A percentile compares a stretch with the other conserved stretches of the same genome.
These are phyloP conservation scores for Tinamus major DNA, from an alignment of 2,797 vertebrate species.

Conservation along the genomic window DNA sequence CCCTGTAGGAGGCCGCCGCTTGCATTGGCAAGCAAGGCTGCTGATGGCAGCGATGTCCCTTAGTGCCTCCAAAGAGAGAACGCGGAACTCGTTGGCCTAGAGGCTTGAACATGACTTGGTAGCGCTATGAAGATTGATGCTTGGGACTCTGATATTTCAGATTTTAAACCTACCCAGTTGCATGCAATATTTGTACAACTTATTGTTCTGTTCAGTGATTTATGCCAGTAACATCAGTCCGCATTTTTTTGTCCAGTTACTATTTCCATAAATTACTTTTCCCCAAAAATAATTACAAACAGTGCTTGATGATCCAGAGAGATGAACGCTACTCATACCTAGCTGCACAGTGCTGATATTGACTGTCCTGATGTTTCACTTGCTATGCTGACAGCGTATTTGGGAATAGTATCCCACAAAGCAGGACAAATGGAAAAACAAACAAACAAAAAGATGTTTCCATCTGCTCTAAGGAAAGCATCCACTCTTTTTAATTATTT, in stretches of 20 bases:
- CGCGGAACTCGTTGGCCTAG: constrained; percentile 27
- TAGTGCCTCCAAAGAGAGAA: not conserved
- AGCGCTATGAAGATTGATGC: constrained; percentile 14
- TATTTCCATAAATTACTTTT: constrained; percentile 31
- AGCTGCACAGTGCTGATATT: not conserved
- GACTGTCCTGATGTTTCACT: not conserved
- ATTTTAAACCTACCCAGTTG: constrained; percentile 24
- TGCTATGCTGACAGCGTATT: not conserved
- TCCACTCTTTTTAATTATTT: not conserved
- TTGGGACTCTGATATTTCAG: constrained; percentile 3
- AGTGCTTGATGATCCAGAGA: not conserved
- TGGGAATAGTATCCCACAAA: not conserved
- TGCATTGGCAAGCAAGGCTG: constrained; percentile 5
- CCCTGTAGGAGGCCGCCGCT: constrained; percentile 39
- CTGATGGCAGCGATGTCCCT: not conserved
- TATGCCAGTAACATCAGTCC: not conserved
- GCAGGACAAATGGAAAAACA: not conserved
- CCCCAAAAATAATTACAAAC: not conserved
- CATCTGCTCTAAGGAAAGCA: not conserved
- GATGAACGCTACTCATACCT: not conserved
- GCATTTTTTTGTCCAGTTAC: not conserved
- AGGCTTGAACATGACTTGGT: constrained; percentile 59
- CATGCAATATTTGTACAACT: constrained; percentile 27
- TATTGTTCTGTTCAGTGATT: constrained; percentile 37
- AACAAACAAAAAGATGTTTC: not conserved